phyloP scores from a whole-genome alignment of 2,113 vertebrate species.

The Rhabdomys dilectus region DNA sequence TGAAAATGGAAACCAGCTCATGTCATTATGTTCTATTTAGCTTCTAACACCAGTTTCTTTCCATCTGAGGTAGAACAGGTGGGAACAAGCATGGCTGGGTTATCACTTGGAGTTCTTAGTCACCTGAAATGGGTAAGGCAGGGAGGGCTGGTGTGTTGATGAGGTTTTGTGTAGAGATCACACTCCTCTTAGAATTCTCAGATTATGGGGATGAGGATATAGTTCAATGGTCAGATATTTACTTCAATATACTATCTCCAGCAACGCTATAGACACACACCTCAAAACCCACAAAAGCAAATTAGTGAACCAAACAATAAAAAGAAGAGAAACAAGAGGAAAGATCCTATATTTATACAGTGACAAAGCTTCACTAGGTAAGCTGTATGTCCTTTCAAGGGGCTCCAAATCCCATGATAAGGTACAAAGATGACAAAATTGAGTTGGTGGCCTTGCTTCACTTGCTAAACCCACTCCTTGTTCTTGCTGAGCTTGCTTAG shows the following conservation, averaged over 20 bases:
- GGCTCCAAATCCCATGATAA: background rate
- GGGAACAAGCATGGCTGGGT: background rate
- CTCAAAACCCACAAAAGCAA: background rate
- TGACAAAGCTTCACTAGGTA: background rate
- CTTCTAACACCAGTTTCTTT: slow-evolving; percentile 25
- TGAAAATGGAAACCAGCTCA: background rate
- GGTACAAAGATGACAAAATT: background rate
- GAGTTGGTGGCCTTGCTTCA: background rate
- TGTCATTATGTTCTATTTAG: background rate
- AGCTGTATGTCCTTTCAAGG: background rate
- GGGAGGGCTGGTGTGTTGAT: background rate
- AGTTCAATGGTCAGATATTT: background rate
- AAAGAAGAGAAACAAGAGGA: background rate
- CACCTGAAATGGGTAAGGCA: background rate
- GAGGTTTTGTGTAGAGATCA: background rate
- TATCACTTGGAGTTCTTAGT: background rate
- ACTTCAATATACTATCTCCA: background rate
- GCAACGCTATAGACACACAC: background rate
- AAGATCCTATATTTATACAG: background rate
- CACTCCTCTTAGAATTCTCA: background rate
- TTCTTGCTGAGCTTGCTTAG: background rate
- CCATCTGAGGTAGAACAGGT: background rate
- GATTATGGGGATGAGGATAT: background rate
- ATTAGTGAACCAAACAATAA: background rate
- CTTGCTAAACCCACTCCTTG: background rate